Conservation (phyloP, 2,113 vertebrate species). For the Felis chaus region DNA sequence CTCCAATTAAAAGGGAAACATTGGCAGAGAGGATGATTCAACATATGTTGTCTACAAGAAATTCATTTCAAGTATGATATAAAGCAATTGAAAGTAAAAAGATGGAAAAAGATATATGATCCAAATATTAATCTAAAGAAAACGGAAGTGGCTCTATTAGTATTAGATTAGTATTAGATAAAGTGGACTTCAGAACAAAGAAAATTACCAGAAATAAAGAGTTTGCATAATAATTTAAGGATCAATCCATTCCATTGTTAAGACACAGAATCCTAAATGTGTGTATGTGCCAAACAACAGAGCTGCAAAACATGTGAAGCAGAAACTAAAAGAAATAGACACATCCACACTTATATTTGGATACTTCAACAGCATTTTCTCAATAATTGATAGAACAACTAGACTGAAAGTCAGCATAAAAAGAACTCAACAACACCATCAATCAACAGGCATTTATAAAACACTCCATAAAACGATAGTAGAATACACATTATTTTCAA, state of each 20-base stretch:
- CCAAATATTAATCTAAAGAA: constrained; percentile 27
- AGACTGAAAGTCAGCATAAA: neutral
- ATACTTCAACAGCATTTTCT: neutral
- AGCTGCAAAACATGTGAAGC: neutral
- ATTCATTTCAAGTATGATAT: neutral
- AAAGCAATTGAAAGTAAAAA: neutral
- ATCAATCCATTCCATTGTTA: neutral
- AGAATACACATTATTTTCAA: neutral
- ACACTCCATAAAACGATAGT: neutral
- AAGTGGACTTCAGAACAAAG: neutral
- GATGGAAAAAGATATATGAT: neutral
- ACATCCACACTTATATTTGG: neutral
- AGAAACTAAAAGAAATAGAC: neutral
- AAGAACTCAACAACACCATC: neutral
- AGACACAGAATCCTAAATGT: neutral
- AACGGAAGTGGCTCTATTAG: neutral
- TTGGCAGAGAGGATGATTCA: neutral
- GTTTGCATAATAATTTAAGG: neutral
- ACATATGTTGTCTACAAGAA: neutral
- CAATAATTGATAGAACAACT: neutral
- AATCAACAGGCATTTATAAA: neutral
- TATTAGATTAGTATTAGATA: neutral
- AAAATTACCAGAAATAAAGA: neutral
- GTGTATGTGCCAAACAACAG: neutral
- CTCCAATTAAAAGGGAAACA: neutral